A percentile compares a stretch with the other conserved stretches of the same genome.
phyloP scores from a whole-genome alignment of 1,140 invertebrate species.

The Brachionus rotundiformis region DNA sequence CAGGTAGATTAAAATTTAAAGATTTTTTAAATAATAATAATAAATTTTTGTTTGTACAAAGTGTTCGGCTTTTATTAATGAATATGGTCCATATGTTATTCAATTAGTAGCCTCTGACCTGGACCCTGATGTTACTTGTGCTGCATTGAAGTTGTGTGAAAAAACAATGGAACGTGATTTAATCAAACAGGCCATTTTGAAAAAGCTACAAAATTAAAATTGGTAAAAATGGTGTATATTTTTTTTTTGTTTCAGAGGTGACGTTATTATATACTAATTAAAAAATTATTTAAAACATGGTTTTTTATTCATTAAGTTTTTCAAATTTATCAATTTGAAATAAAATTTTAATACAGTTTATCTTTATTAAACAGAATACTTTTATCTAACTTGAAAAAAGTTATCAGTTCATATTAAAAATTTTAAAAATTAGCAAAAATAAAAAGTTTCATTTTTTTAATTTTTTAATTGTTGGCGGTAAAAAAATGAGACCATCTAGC shows the following conservation, averaged over 20 bases:
- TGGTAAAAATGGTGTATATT: neutral
- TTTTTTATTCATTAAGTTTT: slow-evolving; percentile 24
- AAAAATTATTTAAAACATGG: slow-evolving; percentile 1
- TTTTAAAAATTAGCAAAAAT: too few species aligned
- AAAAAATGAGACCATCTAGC: too few species aligned
- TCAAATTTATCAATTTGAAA: slow-evolving; percentile 3
- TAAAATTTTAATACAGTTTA: neutral
- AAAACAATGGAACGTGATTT: neutral
- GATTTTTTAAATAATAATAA: neutral
- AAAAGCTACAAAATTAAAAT: slow-evolving; percentile 15
- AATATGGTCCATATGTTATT: slow-evolving; percentile 49
- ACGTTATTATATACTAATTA: neutral
- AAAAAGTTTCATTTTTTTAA: too few species aligned
- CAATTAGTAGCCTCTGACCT: neutral
- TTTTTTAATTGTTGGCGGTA: too few species aligned
- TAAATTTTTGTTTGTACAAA: neutral
- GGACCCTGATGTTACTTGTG: slow-evolving; percentile 40
- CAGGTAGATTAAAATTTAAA: neutral
- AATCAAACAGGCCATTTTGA: slow-evolving; percentile 13
- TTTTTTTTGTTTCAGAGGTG: slow-evolving; percentile 4
- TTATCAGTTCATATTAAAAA: too few species aligned
- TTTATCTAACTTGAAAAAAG: too few species aligned
- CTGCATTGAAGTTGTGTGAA: slow-evolving; percentile 36
- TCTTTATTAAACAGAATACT: too few species aligned
- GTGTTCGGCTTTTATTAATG: slow-evolving; percentile 28